Conservation (phyloP, 2,797 vertebrate species). For the Argentina silus region DNA sequence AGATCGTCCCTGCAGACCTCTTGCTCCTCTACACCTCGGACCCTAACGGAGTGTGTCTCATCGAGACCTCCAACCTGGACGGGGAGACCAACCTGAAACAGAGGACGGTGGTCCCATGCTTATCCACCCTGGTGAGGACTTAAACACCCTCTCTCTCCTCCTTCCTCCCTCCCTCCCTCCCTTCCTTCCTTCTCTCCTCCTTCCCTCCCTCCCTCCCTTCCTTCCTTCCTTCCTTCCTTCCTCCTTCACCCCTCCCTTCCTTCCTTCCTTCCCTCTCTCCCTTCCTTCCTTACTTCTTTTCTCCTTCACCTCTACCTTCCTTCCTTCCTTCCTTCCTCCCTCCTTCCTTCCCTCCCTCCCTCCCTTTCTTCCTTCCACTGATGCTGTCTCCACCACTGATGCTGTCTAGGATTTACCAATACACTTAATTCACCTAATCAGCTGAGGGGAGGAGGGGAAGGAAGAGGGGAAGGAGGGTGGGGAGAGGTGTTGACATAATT, state of each 20-base stretch:
- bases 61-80: constrained; percentile 92
- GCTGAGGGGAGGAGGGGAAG: too few species aligned
- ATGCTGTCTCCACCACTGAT: too few species aligned
- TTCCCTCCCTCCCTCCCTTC: neutral
- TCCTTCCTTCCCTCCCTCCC: neutral
- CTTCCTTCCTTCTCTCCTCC: neutral
- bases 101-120: constrained; percentile 72
- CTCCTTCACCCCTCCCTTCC: neutral
- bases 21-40: constrained; percentile 90
- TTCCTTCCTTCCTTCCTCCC: neutral
- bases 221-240: neutral
- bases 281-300: neutral
- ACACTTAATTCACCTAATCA: too few species aligned
- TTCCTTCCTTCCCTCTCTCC: neutral
- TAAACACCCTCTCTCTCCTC: neutral
- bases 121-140: too few species aligned
- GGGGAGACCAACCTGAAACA: constrained; percentile 96
- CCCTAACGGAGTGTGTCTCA: constrained; percentile 83
- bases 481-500: neutral
- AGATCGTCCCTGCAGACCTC: constrained; percentile 91
- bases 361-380: neutral
- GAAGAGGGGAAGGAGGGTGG: neutral
- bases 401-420: too few species aligned
- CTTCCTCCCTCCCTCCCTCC: neutral
- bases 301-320: neutral